phyloP scores from a whole-genome alignment of 2,888 invertebrate genomes.

The Clunio marinus region DNA sequence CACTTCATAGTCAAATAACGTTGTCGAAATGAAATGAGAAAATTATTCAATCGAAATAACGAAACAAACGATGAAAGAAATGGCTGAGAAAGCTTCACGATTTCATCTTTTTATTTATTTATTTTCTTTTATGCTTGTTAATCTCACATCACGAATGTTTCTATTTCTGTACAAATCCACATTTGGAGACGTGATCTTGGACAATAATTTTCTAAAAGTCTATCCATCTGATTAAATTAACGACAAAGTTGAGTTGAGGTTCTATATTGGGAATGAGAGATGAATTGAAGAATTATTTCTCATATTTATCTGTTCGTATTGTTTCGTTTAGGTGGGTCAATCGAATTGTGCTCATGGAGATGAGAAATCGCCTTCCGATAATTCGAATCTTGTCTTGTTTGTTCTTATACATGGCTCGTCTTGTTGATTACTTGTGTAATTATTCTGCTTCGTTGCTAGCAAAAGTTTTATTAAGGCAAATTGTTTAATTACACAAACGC shows the following conservation, averaged over 20 bases:
- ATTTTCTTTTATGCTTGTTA: not conserved
- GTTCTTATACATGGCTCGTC: too few relatives aligned
- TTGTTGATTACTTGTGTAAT: too few relatives aligned
- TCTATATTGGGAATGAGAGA: not conserved
- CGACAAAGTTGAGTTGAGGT: not conserved
- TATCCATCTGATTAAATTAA: not conserved
- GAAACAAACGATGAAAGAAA: too few relatives aligned
- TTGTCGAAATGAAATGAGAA: too few relatives aligned
- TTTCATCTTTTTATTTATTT: not conserved
- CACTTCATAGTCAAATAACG: not conserved
- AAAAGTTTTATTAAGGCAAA: not conserved
- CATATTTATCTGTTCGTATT: too few relatives aligned
- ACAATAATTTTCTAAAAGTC: slow-evolving; percentile 7
- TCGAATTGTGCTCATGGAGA: too few relatives aligned
- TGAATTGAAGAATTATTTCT: slow-evolving; percentile 11
- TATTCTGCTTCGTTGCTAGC: too few relatives aligned
- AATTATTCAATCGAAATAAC: not conserved
- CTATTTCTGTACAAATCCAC: not conserved
- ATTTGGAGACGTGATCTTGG: slow-evolving; percentile 17
- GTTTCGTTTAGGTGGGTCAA: slow-evolving; percentile 10
- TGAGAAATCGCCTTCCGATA: too few relatives aligned
- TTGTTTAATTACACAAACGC: slow-evolving; percentile 8
- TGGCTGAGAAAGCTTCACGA: too few relatives aligned
- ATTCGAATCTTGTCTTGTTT: too few relatives aligned
- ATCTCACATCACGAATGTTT: not conserved